Conservation (phyloP, 2,888 invertebrate species). For the Byasa hedistus region DNA sequence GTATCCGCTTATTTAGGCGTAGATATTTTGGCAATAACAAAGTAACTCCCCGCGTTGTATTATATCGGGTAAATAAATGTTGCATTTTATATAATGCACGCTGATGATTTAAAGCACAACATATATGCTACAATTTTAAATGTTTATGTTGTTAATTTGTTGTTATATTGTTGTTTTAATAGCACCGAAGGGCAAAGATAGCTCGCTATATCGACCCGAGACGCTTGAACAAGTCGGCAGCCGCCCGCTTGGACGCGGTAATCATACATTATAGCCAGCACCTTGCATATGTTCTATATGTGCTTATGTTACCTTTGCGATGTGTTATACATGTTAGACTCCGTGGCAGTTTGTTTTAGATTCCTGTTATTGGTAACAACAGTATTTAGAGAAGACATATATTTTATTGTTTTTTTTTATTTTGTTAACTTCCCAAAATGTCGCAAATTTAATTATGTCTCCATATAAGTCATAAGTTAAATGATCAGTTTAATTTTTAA, state of each 20-base stretch:
- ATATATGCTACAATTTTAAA: conserved; percentile 26
- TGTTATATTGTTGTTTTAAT: conserved; percentile 55
- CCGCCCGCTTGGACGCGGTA: conserved; percentile 73
- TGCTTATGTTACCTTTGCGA: conserved; percentile 38
- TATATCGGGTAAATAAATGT: conserved; percentile 70
- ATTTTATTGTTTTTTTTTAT: background rate
- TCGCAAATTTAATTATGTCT: background rate
- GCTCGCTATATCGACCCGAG: conserved; percentile 74
- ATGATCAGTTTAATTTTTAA: background rate
- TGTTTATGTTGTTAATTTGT: conserved; percentile 33
- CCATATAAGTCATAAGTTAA: background rate
- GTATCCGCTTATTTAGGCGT: conserved; percentile 76
- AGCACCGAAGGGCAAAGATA: conserved; percentile 77
- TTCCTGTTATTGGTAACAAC: background rate
- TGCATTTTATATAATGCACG: conserved; percentile 43
- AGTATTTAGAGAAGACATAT: background rate
- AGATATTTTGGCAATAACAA: conserved; percentile 77
- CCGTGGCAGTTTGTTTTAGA: conserved; percentile 25
- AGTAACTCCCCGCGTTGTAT: conserved; percentile 65
- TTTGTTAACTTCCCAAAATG: background rate
- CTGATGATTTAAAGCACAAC: conserved; percentile 33
- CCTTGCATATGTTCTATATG: conserved; percentile 55
- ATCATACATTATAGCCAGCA: conserved; percentile 49
- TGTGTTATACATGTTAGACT: conserved; percentile 35
- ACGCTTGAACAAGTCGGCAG: conserved; percentile 70